Percentiles rank a stretch among this genome's conserved stretches.
Conservation (phyloP, 37 sponge, comb jelly and placozoan species). For the Aphrocallistes beatrix region DNA sequence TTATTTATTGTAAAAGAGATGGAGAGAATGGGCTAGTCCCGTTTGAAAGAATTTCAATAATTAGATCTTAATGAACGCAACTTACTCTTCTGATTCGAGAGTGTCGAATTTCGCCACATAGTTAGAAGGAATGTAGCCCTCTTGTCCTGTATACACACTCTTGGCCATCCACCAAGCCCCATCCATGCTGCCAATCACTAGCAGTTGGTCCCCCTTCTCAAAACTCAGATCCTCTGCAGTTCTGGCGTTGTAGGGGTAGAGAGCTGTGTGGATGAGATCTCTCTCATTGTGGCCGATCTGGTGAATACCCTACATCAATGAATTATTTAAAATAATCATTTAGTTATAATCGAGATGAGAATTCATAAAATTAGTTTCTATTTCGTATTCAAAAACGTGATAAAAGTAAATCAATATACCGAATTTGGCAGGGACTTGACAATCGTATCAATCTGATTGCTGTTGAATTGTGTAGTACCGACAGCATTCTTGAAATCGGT, state of each 20-base stretch:
- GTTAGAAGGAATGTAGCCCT: conserved; percentile 83
- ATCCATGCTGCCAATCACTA: conserved; percentile 41
- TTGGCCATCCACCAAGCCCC: conserved; percentile 90
- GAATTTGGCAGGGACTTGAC: neutral
- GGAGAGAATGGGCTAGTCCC: too few relatives aligned
- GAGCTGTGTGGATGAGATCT: conserved; percentile 33
- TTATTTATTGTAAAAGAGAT: too few relatives aligned
- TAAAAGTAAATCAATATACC: neutral
- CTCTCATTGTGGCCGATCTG: too few relatives aligned
- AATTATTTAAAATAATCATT: neutral
- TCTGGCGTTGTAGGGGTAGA: conserved; percentile 60
- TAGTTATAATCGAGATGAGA: neutral
- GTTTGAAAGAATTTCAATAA: too few relatives aligned
- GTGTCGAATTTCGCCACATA: conserved; percentile 62
- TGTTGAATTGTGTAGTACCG: neutral
- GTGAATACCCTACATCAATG: neutral
- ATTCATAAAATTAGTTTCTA: neutral
- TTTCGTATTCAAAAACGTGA: neutral
- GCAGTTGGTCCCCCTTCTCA: conserved; percentile 69
- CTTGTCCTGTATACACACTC: conserved; percentile 34
- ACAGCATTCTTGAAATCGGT: neutral
- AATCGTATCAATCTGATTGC: neutral
- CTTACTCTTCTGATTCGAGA: conserved; percentile 90
- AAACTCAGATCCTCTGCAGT: conserved; percentile 75
- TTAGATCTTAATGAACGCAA: too few relatives aligned